Conservation (phyloP, 2,888 invertebrate genomes). For the Disparrhopalites patrizii region DNA sequence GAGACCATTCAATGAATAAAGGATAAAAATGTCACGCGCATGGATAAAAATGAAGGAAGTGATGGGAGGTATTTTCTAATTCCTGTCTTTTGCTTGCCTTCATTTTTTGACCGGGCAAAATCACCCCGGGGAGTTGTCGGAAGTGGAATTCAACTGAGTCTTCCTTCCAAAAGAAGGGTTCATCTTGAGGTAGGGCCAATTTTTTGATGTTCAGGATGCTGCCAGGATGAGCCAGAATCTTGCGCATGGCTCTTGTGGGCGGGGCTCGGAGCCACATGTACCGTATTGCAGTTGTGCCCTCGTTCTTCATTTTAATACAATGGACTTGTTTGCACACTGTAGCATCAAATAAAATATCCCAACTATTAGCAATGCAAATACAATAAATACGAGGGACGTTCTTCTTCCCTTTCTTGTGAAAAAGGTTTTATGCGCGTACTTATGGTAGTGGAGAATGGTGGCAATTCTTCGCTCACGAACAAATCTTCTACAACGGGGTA, state of each 20-base stretch:
- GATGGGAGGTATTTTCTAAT: not conserved
- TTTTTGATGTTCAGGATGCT: constrained; percentile 12
- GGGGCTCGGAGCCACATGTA: constrained; percentile 40
- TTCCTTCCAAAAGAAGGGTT: constrained; percentile 30
- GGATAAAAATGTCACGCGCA: too few species aligned
- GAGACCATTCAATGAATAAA: not conserved
- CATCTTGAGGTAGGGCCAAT: constrained; percentile 13
- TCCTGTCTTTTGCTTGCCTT: constrained; percentile 23
- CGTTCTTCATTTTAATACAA: constrained; percentile 35
- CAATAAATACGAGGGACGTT: too few species aligned
- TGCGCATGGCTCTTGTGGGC: constrained; percentile 31
- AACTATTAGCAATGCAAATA: too few species aligned
- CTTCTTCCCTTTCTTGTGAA: too few species aligned
- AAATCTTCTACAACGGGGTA: constrained; percentile 9
- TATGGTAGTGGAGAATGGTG: constrained; percentile 31
- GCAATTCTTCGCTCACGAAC: constrained; percentile 27
- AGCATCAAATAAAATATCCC: too few species aligned
- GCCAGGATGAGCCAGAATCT: constrained; percentile 26
- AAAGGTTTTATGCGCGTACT: constrained; percentile 5
- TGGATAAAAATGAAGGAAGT: not conserved
- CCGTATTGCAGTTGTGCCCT: constrained; percentile 41
- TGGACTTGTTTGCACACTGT: constrained; percentile 40
- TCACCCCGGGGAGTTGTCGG: constrained; percentile 31
- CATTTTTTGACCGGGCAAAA: constrained; percentile 41
- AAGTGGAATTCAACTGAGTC: constrained; percentile 41